phyloP scores from a whole-genome alignment of 1,140 invertebrate species.

The Caligus rogercresseyi region DNA sequence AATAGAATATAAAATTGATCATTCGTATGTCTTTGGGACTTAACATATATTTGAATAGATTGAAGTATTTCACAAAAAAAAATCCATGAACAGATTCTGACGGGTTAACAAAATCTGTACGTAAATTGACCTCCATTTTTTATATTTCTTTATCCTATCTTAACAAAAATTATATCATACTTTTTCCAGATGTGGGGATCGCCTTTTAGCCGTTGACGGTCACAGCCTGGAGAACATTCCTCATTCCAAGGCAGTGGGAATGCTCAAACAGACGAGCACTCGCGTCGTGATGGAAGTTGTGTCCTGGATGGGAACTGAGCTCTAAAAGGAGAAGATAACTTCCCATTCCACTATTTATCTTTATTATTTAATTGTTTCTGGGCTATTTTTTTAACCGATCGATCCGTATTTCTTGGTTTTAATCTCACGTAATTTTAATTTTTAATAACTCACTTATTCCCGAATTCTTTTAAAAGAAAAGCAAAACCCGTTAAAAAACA shows the following conservation, averaged over 20 bases:
- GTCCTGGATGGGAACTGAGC: slow-evolving; percentile 29
- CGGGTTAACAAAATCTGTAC: neutral
- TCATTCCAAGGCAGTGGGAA: slow-evolving; percentile 32
- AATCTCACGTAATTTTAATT: neutral
- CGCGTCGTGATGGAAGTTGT: slow-evolving; percentile 34
- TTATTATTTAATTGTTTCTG: neutral
- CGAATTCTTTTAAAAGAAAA: neutral
- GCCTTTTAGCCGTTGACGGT: slow-evolving; percentile 35
- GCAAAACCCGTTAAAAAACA: neutral
- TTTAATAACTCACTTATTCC: neutral
- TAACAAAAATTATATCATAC: neutral
- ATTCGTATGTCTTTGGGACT: no score
- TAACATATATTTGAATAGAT: no score
- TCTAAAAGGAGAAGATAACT: slow-evolving; percentile 25
- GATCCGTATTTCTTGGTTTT: neutral
- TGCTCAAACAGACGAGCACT: slow-evolving; percentile 31
- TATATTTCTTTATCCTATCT: neutral
- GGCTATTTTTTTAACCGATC: neutral
- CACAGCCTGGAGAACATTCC: slow-evolving; percentile 31
- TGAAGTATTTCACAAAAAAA: neutral
- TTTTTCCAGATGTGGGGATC: slow-evolving; percentile 32
- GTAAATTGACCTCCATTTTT: neutral
- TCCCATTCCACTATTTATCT: neutral
- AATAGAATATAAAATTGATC: no score
- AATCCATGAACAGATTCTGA: neutral